A percentile compares a stretch with the other conserved stretches of the same genome.
These are phyloP conservation scores for Brachymystax lenok DNA, from an alignment of 2,797 vertebrate genomes.

Conservation along the genomic window DNA sequence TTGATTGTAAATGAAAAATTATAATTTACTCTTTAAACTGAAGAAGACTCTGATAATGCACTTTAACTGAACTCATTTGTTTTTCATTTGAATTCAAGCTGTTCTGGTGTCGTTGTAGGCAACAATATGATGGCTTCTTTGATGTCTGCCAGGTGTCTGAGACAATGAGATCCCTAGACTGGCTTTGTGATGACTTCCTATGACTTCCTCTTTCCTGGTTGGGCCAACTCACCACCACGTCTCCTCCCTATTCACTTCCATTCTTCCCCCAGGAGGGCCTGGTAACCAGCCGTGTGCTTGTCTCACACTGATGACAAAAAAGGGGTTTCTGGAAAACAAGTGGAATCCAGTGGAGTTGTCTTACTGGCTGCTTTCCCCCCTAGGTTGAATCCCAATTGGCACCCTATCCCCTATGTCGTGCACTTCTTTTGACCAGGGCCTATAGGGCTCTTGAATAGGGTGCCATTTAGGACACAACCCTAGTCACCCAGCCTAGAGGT, in stretches of 20 bases:
- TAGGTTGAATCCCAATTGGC: too few relatives aligned
- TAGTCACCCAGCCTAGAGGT: neutral
- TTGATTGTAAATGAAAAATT: too few relatives aligned
- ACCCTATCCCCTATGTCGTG: too few relatives aligned
- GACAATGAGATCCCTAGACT: neutral
- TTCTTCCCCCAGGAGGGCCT: constrained; percentile 25
- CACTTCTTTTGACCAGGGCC: too few relatives aligned
- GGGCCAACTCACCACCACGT: neutral
- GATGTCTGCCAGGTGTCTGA: too few relatives aligned
- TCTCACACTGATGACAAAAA: constrained; percentile 64
- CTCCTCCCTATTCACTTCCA: constrained; percentile 24
- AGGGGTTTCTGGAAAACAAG: constrained; percentile 65
- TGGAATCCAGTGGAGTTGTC: constrained; percentile 32
- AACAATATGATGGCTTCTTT: too few relatives aligned
- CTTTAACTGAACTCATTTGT: too few relatives aligned
- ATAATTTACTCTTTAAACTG: too few relatives aligned
- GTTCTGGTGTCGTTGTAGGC: neutral
- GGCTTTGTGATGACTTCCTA: too few relatives aligned
- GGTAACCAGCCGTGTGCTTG: constrained; percentile 39
- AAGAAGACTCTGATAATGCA: neutral
- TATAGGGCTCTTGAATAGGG: too few relatives aligned
- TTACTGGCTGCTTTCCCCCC: too few relatives aligned
- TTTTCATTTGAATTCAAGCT: too few relatives aligned
- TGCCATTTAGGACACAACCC: neutral
- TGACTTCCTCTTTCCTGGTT: constrained; percentile 20